Percentiles rank a stretch among this genome's conserved stretches.
These are phyloP conservation scores for Stenoptilia bipunctidactyla DNA, from an alignment of 2,888 invertebrate genomes.

Conservation along the genomic window DNA sequence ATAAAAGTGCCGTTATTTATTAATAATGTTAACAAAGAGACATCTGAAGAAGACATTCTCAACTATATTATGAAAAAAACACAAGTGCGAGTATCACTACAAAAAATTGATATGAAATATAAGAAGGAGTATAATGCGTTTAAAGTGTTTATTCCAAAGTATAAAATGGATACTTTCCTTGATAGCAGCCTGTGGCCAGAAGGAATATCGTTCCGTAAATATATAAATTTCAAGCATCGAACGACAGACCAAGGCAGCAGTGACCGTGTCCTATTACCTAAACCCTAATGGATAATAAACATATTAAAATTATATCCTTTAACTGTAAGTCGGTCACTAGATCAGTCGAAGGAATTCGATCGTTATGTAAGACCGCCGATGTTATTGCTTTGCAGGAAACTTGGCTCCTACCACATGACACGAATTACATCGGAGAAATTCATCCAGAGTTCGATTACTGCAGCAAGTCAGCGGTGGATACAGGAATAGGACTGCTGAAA, in stretches of 20 bases:
- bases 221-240: constrained; percentile 4
- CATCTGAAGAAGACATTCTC: constrained; percentile 9
- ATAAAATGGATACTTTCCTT: constrained; percentile 13
- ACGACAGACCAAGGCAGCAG: too few relatives aligned
- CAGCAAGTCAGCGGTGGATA: constrained; percentile 2
- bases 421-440: not conserved
- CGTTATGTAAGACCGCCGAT: not conserved
- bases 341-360: not conserved
- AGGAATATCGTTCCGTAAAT: constrained; percentile 13
- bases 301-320: not conserved
- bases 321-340: not conserved
- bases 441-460: not conserved
- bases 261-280: too few relatives aligned
- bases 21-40: constrained; percentile 13
- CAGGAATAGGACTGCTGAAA: not conserved
- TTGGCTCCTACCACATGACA: constrained; percentile 2
- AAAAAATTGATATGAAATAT: constrained; percentile 12
- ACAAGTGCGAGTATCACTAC: constrained; percentile 6
- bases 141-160: constrained; percentile 14
- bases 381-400: not conserved
- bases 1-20: constrained; percentile 14
- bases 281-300: not conserved
- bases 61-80: constrained; percentile 13
- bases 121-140: constrained; percentile 12
- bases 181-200: constrained; percentile 16